A percentile compares a stretch with the other conserved stretches of the same genome.
These are phyloP conservation scores for Synanthedon vespiformis DNA, from an alignment of 2,888 invertebrate genomes.

Conservation along the genomic window DNA sequence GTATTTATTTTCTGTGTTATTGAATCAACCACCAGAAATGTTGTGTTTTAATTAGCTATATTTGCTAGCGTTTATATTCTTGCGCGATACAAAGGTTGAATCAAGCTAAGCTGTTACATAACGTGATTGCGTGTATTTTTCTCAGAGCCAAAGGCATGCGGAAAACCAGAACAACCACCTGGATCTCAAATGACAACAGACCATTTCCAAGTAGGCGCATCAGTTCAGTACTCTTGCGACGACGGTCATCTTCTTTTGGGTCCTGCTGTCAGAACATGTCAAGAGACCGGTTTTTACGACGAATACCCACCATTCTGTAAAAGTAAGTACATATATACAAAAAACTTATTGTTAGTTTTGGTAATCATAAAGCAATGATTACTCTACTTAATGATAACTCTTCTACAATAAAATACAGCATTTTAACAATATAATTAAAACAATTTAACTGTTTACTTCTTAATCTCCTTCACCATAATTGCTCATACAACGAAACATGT, in stretches of 20 bases:
- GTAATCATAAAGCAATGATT: too few relatives aligned
- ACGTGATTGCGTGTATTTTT: slow-evolving; percentile 6
- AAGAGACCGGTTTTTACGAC: slow-evolving; percentile 93
- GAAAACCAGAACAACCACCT: slow-evolving; percentile 91
- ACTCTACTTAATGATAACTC: too few relatives aligned
- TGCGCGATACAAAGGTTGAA: too few relatives aligned
- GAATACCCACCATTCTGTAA: slow-evolving; percentile 95
- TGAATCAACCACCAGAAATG: background rate
- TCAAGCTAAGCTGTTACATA: background rate
- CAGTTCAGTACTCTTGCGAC: slow-evolving; percentile 87
- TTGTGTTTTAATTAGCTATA: background rate
- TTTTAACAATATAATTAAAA: too few relatives aligned
- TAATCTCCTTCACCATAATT: too few relatives aligned
- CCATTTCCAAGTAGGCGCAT: slow-evolving; percentile 83
- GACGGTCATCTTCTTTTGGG: slow-evolving; percentile 89
- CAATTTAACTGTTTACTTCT: too few relatives aligned
- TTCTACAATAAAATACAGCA: too few relatives aligned
- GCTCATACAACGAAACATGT: too few relatives aligned
- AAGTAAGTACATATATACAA: slow-evolving; percentile 71
- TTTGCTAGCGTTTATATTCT: background rate
- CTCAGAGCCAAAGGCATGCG: slow-evolving; percentile 90
- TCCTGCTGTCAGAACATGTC: slow-evolving; percentile 83
- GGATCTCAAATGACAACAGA: slow-evolving; percentile 88
- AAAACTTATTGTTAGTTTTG: background rate
- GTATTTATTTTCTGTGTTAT: too few relatives aligned